Evolutionary conservation across 2,888 invertebrate species (phyloP).

Genomic region (Odontocerum albicorne): DNA sequence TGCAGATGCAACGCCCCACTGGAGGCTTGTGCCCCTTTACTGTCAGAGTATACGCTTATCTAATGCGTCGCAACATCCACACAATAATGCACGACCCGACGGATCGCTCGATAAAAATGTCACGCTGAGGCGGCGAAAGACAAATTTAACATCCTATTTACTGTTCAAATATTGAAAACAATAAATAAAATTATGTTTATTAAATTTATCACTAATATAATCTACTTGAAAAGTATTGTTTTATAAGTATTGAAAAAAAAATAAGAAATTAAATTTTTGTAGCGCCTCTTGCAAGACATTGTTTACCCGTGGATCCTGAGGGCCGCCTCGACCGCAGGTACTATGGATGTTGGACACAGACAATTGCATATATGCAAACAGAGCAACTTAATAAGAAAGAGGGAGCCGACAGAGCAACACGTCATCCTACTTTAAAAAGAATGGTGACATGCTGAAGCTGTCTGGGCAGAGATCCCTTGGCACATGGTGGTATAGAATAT

Average conservation of each 20-base stretch:
- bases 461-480: too few relatives aligned
- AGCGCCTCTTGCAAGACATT: slow-evolving; percentile 4
- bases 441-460: too few relatives aligned
- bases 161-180: too few relatives aligned
- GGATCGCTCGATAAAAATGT: background rate
- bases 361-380: slow-evolving; percentile 33
- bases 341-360: slow-evolving; percentile 27
- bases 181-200: too few relatives aligned
- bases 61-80: slow-evolving; percentile 29
- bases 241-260: background rate
- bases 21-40: slow-evolving; percentile 17
- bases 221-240: too few relatives aligned
- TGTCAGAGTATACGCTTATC: slow-evolving; percentile 33
- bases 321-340: background rate
- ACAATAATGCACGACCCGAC: background rate
- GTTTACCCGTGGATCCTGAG: background rate
- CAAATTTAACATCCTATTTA: background rate
- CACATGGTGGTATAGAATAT: too few relatives aligned
- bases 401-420: slow-evolving; percentile 6
- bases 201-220: too few relatives aligned
- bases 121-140: background rate
- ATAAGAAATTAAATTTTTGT: background rate
- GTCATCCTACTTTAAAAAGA: too few relatives aligned
- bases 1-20: slow-evolving; percentile 12
- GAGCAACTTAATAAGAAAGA: slow-evolving; percentile 25